Conservation (phyloP, 2,888 invertebrate genomes). For the Drosophila recens region DNA sequence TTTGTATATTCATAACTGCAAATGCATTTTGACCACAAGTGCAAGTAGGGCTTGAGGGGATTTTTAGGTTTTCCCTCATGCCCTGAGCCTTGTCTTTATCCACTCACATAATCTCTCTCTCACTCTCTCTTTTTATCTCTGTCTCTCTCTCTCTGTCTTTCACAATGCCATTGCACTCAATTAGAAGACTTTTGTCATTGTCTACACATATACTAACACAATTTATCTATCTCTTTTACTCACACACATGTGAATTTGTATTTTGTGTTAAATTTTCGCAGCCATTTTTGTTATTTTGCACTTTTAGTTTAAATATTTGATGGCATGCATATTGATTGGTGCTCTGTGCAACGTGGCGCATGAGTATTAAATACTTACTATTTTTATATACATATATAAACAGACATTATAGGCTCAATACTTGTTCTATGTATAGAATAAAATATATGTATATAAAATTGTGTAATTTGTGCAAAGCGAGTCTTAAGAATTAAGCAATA, state of each 20-base stretch:
- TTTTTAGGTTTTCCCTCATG: constrained; percentile 44
- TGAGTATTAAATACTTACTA: constrained; percentile 69
- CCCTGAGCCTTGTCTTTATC: constrained; percentile 56
- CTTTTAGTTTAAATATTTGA: constrained; percentile 79
- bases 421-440: not conserved
- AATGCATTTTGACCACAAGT: constrained; percentile 76
- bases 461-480: not conserved
- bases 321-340: constrained; percentile 79
- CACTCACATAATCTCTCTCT: constrained; percentile 31
- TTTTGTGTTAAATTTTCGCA: constrained; percentile 67
- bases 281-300: constrained; percentile 80
- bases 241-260: constrained; percentile 20
- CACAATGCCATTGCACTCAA: constrained; percentile 71
- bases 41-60: constrained; percentile 28
- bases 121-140: constrained; percentile 4
- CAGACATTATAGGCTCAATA: constrained; percentile 15
- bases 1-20: constrained; percentile 73
- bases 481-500: not conserved
- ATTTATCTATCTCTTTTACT: constrained; percentile 13
- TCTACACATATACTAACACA: constrained; percentile 32
- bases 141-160: constrained; percentile 13
- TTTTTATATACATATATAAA: constrained; percentile 31
- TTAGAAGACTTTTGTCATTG: constrained; percentile 77
- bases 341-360: constrained; percentile 75
- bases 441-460: constrained; percentile 4